These are phyloP conservation scores for Epiblema foenella DNA, from an alignment of 2,888 invertebrate genomes.

Conservation along the genomic window DNA sequence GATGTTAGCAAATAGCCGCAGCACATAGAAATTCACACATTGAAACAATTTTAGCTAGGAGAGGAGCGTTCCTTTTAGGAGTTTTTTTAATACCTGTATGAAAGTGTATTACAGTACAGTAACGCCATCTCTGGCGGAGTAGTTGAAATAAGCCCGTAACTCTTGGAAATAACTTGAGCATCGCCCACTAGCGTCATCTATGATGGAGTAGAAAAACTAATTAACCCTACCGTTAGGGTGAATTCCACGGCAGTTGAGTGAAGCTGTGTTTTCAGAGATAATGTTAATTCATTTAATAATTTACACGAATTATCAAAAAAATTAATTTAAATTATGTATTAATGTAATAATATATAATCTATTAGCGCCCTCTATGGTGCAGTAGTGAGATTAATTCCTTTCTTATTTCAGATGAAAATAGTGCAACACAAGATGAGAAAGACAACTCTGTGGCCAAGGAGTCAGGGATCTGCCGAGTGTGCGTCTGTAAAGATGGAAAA, in stretches of 20 bases:
- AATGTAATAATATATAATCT: neutral
- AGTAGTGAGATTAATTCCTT: constrained; percentile 54
- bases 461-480: constrained; percentile 82
- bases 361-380: constrained; percentile 52
- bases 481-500: constrained; percentile 76
- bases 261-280: too few species aligned
- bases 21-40: too few species aligned
- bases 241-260: too few species aligned
- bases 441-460: constrained; percentile 53
- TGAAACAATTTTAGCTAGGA: too few species aligned
- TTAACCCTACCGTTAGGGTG: neutral
- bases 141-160: neutral
- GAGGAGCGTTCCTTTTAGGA: too few species aligned
- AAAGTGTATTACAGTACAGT: too few species aligned
- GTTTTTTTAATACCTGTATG: too few species aligned
- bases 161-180: neutral
- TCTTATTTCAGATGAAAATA: constrained; percentile 51
- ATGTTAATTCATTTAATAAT: too few species aligned
- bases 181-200: constrained; percentile 51
- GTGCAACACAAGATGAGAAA: constrained; percentile 41
- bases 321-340: too few species aligned
- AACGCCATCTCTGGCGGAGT: constrained; percentile 46
- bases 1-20: too few species aligned
- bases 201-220: constrained; percentile 54
- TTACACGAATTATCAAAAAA: too few species aligned